A percentile compares a stretch with the other conserved stretches of the same genome.
Conservation (phyloP, 2,888 invertebrate species). For the Tetramorium bicarinatum region DNA sequence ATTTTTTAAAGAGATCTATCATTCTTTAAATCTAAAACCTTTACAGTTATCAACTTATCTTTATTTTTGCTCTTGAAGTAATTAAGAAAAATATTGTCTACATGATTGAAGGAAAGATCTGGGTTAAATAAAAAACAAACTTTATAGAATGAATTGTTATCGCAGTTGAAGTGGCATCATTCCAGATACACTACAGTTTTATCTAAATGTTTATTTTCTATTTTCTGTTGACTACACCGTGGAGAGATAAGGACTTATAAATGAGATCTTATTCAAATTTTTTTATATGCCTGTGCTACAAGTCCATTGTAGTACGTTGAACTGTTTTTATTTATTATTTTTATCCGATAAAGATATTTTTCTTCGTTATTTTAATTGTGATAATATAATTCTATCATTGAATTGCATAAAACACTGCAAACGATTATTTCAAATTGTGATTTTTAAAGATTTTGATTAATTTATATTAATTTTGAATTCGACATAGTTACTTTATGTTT, state of each 20-base stretch:
- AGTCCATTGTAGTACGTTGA: conserved; percentile 17
- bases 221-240: conserved; percentile 3
- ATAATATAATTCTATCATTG: neutral
- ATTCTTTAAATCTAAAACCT: neutral
- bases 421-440: neutral
- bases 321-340: conserved; percentile 27
- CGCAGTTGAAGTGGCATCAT: conserved; percentile 14
- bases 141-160: conserved; percentile 17
- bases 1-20: neutral
- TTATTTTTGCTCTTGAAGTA: neutral
- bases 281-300: neutral
- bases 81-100: conserved; percentile 8
- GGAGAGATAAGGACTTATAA: conserved; percentile 25
- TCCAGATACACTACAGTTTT: conserved; percentile 17
- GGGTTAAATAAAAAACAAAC: neutral
- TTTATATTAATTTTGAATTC: neutral
- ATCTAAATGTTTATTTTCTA: conserved; percentile 12
- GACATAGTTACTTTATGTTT: neutral
- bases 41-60: neutral
- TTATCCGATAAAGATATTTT: neutral
- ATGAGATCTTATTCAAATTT: conserved; percentile 23
- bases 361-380: conserved; percentile 26
- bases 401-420: neutral
- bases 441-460: neutral
- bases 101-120: neutral